These are phyloP conservation scores for Onychostruthus taczanowskii DNA, from an alignment of 2,113 vertebrate genomes.

Conservation along the genomic window DNA sequence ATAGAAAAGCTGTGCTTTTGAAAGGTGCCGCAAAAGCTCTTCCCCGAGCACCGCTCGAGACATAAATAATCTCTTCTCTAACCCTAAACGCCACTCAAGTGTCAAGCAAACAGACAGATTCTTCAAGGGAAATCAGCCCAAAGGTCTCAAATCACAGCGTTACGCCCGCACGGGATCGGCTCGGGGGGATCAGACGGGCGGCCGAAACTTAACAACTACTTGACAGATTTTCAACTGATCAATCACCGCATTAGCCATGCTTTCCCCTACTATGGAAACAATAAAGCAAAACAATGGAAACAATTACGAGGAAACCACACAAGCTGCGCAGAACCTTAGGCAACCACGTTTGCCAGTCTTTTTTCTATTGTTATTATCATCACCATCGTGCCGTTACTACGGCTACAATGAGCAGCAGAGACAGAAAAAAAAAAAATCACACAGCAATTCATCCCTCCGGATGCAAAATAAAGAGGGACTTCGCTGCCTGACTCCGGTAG, in stretches of 20 bases:
- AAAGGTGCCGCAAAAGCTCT: not conserved
- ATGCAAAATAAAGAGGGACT: constrained; percentile 35
- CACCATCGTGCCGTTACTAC: constrained; percentile 42
- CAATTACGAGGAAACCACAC: constrained; percentile 9
- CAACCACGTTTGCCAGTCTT: not conserved
- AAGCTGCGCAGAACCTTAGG: not conserved
- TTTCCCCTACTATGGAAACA: not conserved
- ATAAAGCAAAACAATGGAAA: constrained; percentile 3
- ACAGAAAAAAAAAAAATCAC: not conserved
- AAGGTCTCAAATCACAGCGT: not conserved
- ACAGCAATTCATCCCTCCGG: constrained; percentile 17
- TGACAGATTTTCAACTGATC: constrained; percentile 22
- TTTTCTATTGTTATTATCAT: constrained; percentile 47
- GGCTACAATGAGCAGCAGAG: constrained; percentile 42
- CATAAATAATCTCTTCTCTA: not conserved
- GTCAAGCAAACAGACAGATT: not conserved
- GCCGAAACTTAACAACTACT: constrained; percentile 58
- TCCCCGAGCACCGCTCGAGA: not conserved
- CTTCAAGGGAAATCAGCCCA: not conserved
- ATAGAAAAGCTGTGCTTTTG: not conserved
- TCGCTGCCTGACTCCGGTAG: not conserved
- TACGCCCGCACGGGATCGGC: not conserved
- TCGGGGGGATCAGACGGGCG: not conserved
- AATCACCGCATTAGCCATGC: not conserved
- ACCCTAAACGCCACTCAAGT: not conserved